phyloP scores from a whole-genome alignment of 2,888 invertebrate genomes.

The Blera fallax region DNA sequence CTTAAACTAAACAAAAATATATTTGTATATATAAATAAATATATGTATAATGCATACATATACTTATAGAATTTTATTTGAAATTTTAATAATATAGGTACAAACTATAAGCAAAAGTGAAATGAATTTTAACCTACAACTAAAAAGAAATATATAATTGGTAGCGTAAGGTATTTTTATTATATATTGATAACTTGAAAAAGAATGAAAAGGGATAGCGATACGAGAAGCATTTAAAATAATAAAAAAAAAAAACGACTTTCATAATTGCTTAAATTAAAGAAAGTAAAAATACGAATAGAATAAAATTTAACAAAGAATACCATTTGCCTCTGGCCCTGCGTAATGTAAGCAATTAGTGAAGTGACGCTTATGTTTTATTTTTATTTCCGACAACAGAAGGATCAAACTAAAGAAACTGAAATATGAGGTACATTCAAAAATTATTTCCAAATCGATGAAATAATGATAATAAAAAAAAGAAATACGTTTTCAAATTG shows the following conservation, averaged over 20 bases:
- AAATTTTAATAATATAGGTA: conserved; percentile 33
- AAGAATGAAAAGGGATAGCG: conserved; percentile 11
- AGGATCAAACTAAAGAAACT: background rate
- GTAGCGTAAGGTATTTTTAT: background rate
- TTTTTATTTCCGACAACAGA: background rate
- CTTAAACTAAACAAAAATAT: conserved; percentile 60
- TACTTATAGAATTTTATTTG: conserved; percentile 4
- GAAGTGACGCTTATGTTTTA: background rate
- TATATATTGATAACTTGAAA: conserved; percentile 25
- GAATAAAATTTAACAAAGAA: conserved; percentile 37
- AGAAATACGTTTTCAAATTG: background rate
- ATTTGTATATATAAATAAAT: conserved; percentile 32
- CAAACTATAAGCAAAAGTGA: conserved; percentile 52
- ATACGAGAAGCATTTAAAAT: conserved; percentile 24
- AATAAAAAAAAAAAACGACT: background rate
- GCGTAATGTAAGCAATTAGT: conserved; percentile 11
- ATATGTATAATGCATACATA: background rate
- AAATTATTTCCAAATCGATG: background rate
- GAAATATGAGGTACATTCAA: background rate
- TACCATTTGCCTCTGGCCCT: conserved; percentile 60
- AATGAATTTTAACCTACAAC: conserved; percentile 19
- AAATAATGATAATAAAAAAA: conserved; percentile 11
- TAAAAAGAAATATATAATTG: conserved; percentile 3
- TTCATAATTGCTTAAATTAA: background rate
- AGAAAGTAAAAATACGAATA: background rate